These are phyloP conservation scores for Scophthalmus maximus DNA, from an alignment of 2,113 vertebrate genomes.

Conservation along the genomic window DNA sequence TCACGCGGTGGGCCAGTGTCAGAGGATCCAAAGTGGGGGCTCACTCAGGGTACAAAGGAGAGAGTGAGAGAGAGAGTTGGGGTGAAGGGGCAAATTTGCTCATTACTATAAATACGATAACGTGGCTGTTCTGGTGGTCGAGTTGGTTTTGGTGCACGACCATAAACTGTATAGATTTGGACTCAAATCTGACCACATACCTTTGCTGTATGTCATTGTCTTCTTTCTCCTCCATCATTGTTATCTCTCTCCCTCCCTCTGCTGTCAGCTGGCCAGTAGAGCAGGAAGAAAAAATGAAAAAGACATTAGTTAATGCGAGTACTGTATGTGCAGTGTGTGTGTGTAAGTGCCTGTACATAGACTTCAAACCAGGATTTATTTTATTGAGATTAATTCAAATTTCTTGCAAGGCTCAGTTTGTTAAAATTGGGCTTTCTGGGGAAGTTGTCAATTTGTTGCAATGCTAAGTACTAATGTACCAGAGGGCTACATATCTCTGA, in stretches of 20 bases:
- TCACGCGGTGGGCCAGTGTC: conserved; percentile 60
- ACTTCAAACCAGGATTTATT: too few relatives aligned
- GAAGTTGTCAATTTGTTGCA: too few relatives aligned
- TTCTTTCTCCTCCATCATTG: not conserved
- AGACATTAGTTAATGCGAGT: not conserved
- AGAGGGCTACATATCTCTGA: too few relatives aligned
- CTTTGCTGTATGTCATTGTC: conserved; percentile 7
- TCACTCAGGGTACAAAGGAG: conserved; percentile 18
- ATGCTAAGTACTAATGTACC: too few relatives aligned
- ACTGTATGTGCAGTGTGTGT: not conserved
- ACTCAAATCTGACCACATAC: conserved; percentile 20
- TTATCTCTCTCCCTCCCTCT: conserved; percentile 33
- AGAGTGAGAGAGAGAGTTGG: conserved; percentile 2
- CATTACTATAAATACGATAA: conserved; percentile 30
- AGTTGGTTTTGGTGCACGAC: not conserved
- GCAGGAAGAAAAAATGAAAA: not conserved
- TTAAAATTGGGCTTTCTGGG: too few relatives aligned
- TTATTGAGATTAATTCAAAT: too few relatives aligned
- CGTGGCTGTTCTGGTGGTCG: conserved; percentile 18
- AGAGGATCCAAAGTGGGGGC: conserved; percentile 26
- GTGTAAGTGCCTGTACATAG: too few relatives aligned
- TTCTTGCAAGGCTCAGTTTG: too few relatives aligned
- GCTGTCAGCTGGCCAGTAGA: conserved; percentile 6
- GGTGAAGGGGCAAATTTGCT: not conserved
- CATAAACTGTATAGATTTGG: not conserved